Evolutionary conservation across 37 sponge, comb jelly and placozoan genomes (phyloP), one percentile per base, ranked within the genome.

Genomic region (Spongia lamella): DNA sequence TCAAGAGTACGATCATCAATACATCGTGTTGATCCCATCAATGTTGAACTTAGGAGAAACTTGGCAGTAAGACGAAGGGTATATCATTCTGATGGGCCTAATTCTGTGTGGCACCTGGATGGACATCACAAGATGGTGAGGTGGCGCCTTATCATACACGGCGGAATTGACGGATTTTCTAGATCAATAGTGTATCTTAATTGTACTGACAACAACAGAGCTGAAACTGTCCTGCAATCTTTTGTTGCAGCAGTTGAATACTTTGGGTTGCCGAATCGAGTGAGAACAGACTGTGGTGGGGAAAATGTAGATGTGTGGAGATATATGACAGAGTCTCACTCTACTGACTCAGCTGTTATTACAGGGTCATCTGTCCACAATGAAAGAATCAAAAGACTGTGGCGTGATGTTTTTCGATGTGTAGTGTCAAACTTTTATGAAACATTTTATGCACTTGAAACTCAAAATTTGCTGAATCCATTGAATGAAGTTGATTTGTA

Each of bases 341-440:
- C 49, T 11, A 1, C 17, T n/a, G 54, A 25, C 38, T 43, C 54
- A 40, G 24, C 34, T 38, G 62, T 73, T n/a, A 37, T 72, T 14
- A 50, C 37, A 31, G 70, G 83, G 19, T 39, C 74, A 19, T 40
- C 63, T 22, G 49, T 63, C 7, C 84, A 76, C 56, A 83, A 83
- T 74, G 56, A 83, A 51, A 39, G 84, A 34, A 65, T 83, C 34
- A 77, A 83, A 36, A 49, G 69, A 30, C 43, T 83, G 34, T 83
- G 76, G 84, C 22, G 68, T 49, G 76, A 83, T 58, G 76, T 83
- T 25, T 68, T 33, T 51, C n/a, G 84, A 26, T 72, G 72, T 76
- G 84, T 83, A 9, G 62, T 24, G 2, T 7, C 3, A 55, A 14
- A 59, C 15, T 68, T 39, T 55, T 29, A 53, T 60, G 50, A 61